Conservation (phyloP, 2,888 invertebrate genomes). For the Dichetophora obliterata region DNA sequence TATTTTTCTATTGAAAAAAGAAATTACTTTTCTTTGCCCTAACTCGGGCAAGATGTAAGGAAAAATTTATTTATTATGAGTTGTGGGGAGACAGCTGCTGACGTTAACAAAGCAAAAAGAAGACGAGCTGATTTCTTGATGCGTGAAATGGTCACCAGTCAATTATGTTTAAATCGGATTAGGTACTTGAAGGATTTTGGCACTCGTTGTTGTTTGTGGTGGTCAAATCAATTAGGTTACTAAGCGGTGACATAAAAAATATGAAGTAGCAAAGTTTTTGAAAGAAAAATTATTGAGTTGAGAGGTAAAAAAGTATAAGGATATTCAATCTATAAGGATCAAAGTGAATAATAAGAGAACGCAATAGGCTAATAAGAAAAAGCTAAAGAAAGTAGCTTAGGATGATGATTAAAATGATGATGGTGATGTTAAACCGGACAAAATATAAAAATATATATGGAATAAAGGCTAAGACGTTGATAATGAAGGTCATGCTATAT, state of each 20-base stretch:
- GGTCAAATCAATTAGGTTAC: conserved; percentile 36
- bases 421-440: too few relatives aligned
- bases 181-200: conserved; percentile 28
- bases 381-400: too few relatives aligned
- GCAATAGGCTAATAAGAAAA: too few relatives aligned
- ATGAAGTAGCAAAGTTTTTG: neutral
- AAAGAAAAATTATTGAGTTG: neutral
- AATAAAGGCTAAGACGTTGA: too few relatives aligned
- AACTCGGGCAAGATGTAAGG: neutral
- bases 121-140: conserved; percentile 43
- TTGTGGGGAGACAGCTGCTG: neutral
- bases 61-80: neutral
- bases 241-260: conserved; percentile 7
- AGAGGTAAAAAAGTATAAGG: neutral
- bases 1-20: conserved; percentile 9
- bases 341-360: neutral
- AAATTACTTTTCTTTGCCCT: neutral
- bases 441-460: too few relatives aligned
- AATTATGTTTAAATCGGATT: conserved; percentile 37
- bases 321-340: neutral
- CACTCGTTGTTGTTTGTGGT: conserved; percentile 35
- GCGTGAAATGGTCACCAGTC: conserved; percentile 55
- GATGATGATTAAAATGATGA: too few relatives aligned
- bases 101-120: neutral
- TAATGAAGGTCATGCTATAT: too few relatives aligned